phyloP scores from a whole-genome alignment of 2,797 vertebrate species.

The Limnodromus scolopaceus region DNA sequence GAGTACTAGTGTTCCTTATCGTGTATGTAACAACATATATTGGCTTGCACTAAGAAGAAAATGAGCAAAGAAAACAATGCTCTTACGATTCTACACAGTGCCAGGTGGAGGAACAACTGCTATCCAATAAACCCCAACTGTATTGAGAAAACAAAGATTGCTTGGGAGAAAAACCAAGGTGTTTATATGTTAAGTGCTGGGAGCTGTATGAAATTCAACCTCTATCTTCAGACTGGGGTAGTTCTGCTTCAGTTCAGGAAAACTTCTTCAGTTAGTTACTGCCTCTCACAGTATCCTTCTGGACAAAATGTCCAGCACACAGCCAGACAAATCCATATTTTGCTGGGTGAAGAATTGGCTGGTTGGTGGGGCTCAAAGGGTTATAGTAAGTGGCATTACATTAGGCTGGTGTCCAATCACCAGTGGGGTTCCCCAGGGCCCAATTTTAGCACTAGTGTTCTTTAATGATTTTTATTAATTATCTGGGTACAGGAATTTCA shows the following conservation, averaged over 20 bases:
- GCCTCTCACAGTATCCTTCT: background rate
- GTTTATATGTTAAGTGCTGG: background rate
- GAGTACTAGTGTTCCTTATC: background rate
- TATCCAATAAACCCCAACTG: background rate
- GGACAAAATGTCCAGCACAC: background rate
- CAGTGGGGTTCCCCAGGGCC: background rate
- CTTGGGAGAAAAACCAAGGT: background rate
- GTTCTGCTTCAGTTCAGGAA: background rate
- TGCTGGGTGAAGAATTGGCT: background rate
- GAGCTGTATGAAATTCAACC: background rate
- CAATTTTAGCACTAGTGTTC: background rate
- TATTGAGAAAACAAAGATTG: background rate
- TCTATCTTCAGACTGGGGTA: background rate
- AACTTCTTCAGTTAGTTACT: background rate
- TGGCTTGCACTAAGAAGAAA: slow-evolving; percentile 36
- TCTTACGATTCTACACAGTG: background rate
- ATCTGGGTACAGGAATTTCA: background rate
- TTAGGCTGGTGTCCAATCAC: background rate
- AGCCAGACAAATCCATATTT: background rate
- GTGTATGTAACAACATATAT: background rate
- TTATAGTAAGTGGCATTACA: background rate
- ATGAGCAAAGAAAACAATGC: background rate
- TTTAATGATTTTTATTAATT: background rate
- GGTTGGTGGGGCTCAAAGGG: background rate
- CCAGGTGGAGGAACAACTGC: background rate